These are phyloP conservation scores for Momotus momota DNA, from an alignment of 2,797 vertebrate genomes.

Conservation along the genomic window DNA sequence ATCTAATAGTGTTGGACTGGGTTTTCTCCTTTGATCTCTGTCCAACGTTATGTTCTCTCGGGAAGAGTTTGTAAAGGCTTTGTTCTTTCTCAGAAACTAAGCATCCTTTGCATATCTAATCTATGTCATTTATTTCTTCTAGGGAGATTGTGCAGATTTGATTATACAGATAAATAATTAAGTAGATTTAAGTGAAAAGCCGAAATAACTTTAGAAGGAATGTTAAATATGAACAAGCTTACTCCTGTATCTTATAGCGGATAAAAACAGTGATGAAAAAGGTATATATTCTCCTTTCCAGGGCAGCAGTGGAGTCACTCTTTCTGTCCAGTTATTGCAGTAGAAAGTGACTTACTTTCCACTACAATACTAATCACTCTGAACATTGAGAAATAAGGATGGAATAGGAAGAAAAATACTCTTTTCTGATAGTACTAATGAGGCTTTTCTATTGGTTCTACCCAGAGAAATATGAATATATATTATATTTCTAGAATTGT, in stretches of 20 bases:
- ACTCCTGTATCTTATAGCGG: neutral
- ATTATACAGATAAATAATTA: slow-evolving; percentile 45
- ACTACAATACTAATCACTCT: neutral
- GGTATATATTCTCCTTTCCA: neutral
- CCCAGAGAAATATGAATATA: neutral
- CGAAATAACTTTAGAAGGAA: slow-evolving; percentile 11
- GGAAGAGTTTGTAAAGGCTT: slow-evolving; percentile 28
- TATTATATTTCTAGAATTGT: neutral
- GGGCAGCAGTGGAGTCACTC: neutral
- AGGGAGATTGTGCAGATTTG: neutral
- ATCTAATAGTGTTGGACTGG: neutral
- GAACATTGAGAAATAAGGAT: neutral
- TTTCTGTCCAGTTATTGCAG: neutral
- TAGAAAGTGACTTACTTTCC: neutral
- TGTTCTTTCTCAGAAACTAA: slow-evolving; percentile 45
- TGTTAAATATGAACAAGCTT: neutral
- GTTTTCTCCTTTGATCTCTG: slow-evolving; percentile 58
- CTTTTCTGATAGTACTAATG: neutral
- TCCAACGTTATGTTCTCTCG: slow-evolving; percentile 25
- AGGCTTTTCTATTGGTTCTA: neutral
- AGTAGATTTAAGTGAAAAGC: slow-evolving; percentile 20
- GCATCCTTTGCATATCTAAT: slow-evolving; percentile 27
- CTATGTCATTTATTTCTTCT: slow-evolving; percentile 20
- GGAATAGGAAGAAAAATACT: neutral
- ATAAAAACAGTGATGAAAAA: neutral